A percentile compares a stretch with the other conserved stretches of the same genome.
These are phyloP conservation scores for Sinocyclocheilus rhinocerous DNA, from an alignment of 2,113 vertebrate species.

Conservation along the genomic window DNA sequence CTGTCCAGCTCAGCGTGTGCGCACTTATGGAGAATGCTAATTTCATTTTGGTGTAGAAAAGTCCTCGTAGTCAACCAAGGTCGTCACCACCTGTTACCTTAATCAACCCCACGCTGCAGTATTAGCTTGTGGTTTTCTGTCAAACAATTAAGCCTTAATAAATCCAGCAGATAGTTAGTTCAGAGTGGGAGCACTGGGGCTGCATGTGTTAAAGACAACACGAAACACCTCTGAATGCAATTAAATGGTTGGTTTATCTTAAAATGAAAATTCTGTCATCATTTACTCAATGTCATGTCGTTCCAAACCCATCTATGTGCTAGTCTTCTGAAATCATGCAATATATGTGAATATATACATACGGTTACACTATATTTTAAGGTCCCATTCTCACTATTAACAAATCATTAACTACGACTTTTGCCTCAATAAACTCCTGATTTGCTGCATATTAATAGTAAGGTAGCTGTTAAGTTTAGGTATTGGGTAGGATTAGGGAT, in stretches of 20 bases:
- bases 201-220: background rate
- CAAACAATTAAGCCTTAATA: slow-evolving; percentile 27
- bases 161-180: background rate
- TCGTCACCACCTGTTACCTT: slow-evolving; percentile 36
- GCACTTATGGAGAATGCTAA: slow-evolving; percentile 66
- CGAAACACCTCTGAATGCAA: background rate
- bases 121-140: slow-evolving; percentile 19
- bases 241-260: background rate
- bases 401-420: too few relatives aligned
- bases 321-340: background rate
- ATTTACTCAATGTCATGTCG: background rate
- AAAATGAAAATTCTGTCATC: background rate
- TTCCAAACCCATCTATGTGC: background rate
- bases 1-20: slow-evolving; percentile 66
- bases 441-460: too few relatives aligned
- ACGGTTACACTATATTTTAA: too few relatives aligned
- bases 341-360: background rate
- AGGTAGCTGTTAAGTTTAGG: too few relatives aligned
- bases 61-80: slow-evolving; percentile 40
- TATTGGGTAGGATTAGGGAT: too few relatives aligned
- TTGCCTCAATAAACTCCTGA: too few relatives aligned
- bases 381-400: too few relatives aligned
- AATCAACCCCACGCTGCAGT: slow-evolving; percentile 21
- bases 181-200: background rate
- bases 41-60: slow-evolving; percentile 34